Evolutionary conservation across 2,113 vertebrate genomes (phyloP).

Genomic region (Ochotona princeps): DNA sequence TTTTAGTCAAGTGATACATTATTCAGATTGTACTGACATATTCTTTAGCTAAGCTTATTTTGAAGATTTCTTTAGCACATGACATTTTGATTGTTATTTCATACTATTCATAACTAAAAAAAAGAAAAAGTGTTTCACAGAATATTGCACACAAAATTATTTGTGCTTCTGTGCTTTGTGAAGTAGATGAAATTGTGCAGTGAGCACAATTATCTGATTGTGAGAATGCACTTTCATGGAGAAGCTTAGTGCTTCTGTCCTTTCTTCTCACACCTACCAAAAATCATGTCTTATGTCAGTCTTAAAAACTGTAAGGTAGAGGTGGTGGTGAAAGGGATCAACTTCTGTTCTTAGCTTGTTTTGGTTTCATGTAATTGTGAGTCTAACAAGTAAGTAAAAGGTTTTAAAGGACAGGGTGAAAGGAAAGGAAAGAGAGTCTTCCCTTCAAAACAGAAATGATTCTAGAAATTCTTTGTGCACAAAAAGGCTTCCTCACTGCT

Average conservation of each 20-base stretch:
- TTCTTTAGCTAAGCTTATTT: conserved; percentile 21
- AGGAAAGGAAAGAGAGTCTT: background rate
- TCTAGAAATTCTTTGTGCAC: background rate
- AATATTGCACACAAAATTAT: too few relatives aligned
- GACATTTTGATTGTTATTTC: background rate
- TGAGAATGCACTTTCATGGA: background rate
- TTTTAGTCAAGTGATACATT: background rate
- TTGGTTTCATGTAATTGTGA: background rate
- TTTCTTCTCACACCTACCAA: background rate
- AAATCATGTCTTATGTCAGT: background rate
- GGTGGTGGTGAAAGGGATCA: background rate
- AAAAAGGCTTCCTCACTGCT: background rate
- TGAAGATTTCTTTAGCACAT: conserved; percentile 4
- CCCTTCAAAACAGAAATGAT: background rate
- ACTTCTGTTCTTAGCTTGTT: background rate
- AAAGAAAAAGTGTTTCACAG: background rate
- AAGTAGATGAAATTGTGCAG: background rate
- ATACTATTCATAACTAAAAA: background rate
- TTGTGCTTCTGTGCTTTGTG: background rate
- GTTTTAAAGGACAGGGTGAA: conserved; percentile 12
- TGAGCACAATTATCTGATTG: background rate
- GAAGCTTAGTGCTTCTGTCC: background rate
- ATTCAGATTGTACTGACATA: background rate
- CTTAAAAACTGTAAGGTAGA: background rate
- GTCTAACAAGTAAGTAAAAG: background rate